phyloP scores from a whole-genome alignment of 1,140 invertebrate species.

The Rhopalosiphum maidis region DNA sequence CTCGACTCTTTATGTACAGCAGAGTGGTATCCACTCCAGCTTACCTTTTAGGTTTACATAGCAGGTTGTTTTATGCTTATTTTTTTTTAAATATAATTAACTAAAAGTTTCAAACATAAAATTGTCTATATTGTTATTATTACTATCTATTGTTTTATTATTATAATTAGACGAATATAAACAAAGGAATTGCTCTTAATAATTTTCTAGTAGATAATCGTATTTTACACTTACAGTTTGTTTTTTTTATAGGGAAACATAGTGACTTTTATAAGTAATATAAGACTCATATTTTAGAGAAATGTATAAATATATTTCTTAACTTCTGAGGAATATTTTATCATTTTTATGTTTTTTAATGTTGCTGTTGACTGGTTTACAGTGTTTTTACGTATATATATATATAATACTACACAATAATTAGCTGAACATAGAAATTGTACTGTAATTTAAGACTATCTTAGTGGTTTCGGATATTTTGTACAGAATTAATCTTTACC shows the following conservation, averaged over 20 bases:
- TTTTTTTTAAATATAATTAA: neutral
- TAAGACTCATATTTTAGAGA: neutral
- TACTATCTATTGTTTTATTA: neutral
- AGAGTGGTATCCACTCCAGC: no score
- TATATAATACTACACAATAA: neutral
- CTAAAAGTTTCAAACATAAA: neutral
- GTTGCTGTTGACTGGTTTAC: neutral
- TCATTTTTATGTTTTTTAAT: neutral
- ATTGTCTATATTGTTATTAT: neutral
- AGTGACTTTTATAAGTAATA: neutral
- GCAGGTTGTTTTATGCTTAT: neutral
- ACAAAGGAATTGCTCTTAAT: no score
- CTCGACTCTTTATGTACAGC: no score
- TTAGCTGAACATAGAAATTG: neutral
- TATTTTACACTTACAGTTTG: neutral
- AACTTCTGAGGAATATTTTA: neutral
- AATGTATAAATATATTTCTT: neutral
- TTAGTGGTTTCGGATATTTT: neutral
- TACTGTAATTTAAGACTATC: neutral
- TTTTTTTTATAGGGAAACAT: no score
- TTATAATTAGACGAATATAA: neutral
- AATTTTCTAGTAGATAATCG: no score
- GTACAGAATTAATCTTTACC: neutral
- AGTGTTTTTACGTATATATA: neutral
- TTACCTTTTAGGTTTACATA: no score